Evolutionary conservation across 1,140 invertebrate genomes (phyloP), one percentile per base, ranked within the genome.

Genomic region (Dermatophagoides farinae): DNA sequence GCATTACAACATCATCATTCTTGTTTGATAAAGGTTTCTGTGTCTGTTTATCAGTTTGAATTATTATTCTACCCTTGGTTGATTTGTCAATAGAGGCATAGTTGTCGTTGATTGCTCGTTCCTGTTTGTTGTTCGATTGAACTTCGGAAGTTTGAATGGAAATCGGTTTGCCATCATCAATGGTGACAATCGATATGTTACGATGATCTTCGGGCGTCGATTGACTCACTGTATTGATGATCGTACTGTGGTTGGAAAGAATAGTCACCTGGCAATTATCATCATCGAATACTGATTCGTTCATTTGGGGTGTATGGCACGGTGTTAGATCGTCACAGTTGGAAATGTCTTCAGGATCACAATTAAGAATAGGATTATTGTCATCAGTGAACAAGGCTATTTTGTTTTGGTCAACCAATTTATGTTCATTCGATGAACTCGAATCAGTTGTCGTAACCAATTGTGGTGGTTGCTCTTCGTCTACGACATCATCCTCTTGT

Each of bases 181-280:
- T 85, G 8, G 84, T 86, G 37, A 90, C 86, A 37, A 90, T 86
- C 1, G 86, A 89, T 37, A 89, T 84, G 69, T 90, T 85, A 71
- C 84, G 88, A 62, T 82, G 85, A 69, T 85, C 83, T 40, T 65
- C 57, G 44, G 25, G 25, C 9, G 25, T 40, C 9, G 46, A 6
- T 47, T 64, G 47, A 47, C 65, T 22, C 60, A 50, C 41, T 57
- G 47, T 58, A 41, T 65, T 62, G 43, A 65, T 58, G 16, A 60
- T 60, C 38, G 64, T 65, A 46, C 66, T 67, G 44, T 67, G 66
- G 50, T 59, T 64, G 14, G 66, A 65, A 38, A 64, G 65, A 12
- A 67, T 63, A 11, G 64, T 67, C 23, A 67, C 64, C 63, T 67
- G 62, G 18, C 53, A 54, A 49, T 57, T 20, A 50, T 58, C 22